phyloP scores from a whole-genome alignment of 2,888 invertebrate species.

The Acrobasis consociella region DNA sequence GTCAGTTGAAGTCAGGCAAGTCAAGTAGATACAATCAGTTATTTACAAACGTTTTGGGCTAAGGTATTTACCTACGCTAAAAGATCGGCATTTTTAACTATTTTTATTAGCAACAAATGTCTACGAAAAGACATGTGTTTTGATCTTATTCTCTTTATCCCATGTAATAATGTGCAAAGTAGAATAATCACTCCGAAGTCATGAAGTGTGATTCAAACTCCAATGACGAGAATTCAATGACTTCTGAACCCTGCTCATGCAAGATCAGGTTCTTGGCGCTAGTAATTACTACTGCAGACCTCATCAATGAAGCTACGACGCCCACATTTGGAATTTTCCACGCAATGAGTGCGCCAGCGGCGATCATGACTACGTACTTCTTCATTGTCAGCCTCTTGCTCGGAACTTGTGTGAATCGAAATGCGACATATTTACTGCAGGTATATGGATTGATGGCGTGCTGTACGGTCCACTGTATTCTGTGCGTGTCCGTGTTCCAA shows the following conservation, averaged over 20 bases:
- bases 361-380: conserved; percentile 56
- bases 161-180: neutral
- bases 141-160: neutral
- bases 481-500: conserved; percentile 51
- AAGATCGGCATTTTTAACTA: too few species aligned
- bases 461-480: conserved; percentile 43
- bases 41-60: too few species aligned
- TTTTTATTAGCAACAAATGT: neutral
- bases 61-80: too few species aligned
- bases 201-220: conserved; percentile 43
- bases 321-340: conserved; percentile 49
- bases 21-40: too few species aligned
- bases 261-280: conserved; percentile 56
- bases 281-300: conserved; percentile 58
- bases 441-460: conserved; percentile 55
- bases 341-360: conserved; percentile 55
- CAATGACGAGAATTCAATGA: conserved; percentile 50
- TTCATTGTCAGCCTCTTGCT: conserved; percentile 52
- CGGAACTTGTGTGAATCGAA: conserved; percentile 35
- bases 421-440: conserved; percentile 55
- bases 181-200: conserved; percentile 16
- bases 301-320: conserved; percentile 63
- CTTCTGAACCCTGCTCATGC: conserved; percentile 44
- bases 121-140: neutral
- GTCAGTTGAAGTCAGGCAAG: too few species aligned